A percentile compares a stretch with the other conserved stretches of the same genome.
Evolutionary conservation across 2,797 vertebrate genomes (phyloP).

Genomic region (Poeciliopsis paucimaculata): DNA sequence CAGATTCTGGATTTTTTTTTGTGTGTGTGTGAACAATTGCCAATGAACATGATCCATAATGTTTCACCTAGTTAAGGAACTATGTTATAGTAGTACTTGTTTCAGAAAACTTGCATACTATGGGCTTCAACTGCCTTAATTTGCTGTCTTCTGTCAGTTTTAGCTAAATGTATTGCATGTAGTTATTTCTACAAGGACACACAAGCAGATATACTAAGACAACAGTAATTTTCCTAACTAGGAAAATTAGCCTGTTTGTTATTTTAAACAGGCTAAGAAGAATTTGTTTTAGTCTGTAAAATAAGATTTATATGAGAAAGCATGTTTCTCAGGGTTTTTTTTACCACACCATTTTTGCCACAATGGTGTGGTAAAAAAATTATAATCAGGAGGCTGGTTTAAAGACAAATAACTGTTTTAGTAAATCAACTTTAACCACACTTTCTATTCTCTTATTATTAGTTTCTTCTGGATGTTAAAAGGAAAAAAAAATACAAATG

Average conservation of each 20-base stretch:
- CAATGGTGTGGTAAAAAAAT: background rate
- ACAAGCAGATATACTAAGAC: background rate
- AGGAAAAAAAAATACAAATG: too few relatives aligned
- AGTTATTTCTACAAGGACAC: background rate
- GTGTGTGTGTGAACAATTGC: constrained; percentile 15
- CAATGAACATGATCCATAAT: constrained; percentile 2
- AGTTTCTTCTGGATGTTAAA: background rate
- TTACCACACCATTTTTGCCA: too few relatives aligned
- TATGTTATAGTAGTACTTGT: background rate
- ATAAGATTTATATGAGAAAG: too few relatives aligned
- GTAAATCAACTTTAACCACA: background rate
- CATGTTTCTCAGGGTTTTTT: too few relatives aligned
- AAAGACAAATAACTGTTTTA: background rate
- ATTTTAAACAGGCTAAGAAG: too few relatives aligned
- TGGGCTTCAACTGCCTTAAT: background rate
- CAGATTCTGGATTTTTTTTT: constrained; percentile 25
- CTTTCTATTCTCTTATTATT: background rate
- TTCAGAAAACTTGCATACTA: background rate
- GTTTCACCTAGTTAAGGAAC: background rate
- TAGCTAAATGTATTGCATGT: background rate
- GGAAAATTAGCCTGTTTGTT: too few relatives aligned
- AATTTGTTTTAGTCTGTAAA: too few relatives aligned
- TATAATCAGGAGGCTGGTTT: background rate
- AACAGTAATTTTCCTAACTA: background rate
- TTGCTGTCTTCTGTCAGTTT: background rate